Evolutionary conservation across 1,140 invertebrate genomes (phyloP), one percentile per base, ranked within the genome.

Genomic region (Lepidotrigona ventralis): DNA sequence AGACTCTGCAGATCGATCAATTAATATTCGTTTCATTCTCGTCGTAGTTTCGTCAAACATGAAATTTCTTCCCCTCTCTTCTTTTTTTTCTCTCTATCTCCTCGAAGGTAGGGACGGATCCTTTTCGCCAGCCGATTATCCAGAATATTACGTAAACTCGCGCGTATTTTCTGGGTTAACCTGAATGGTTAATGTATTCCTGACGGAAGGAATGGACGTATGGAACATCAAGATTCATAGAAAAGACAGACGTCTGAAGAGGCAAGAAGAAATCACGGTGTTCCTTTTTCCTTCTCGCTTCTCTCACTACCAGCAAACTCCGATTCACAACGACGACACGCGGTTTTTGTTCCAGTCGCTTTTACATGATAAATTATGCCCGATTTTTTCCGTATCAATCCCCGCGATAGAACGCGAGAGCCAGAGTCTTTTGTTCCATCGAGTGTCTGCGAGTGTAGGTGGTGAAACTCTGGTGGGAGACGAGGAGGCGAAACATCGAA

Each of bases 331-430:
- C 51, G 69, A 51, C 66, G 70, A 79, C 79, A 79, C 72, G 70
- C 64, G 29, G 70, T 88, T 63, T 46, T 66, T 64, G 78, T 78
- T 76, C 60, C 46, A 33, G 33, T 21, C 66, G 77, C 81, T 85
- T 87, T 89, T 84, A 77, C 69, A 81, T 88, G 87, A 89, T 88
- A 89, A 89, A 89, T 89, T 86, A 81, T 53, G 58, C 71, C 68
- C 64, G 79, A 88, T 81, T 86, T 88, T 85, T 85, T 77, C 74
- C 68, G 69, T 81, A 86, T 88, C 81, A 81, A 86, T 86, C 70
- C 66, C 39, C 19, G 68, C 77, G 86, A 79, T 72, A 79, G 74
- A 14, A 75, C 56, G 58, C 63, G 14, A 83, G 54, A 73, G 53
- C 26, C 17, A 21, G 73, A 46, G 73, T 8, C 86, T 88, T 88